phyloP scores from a whole-genome alignment of 2,888 invertebrate species.

The Esperia sulphurella region DNA sequence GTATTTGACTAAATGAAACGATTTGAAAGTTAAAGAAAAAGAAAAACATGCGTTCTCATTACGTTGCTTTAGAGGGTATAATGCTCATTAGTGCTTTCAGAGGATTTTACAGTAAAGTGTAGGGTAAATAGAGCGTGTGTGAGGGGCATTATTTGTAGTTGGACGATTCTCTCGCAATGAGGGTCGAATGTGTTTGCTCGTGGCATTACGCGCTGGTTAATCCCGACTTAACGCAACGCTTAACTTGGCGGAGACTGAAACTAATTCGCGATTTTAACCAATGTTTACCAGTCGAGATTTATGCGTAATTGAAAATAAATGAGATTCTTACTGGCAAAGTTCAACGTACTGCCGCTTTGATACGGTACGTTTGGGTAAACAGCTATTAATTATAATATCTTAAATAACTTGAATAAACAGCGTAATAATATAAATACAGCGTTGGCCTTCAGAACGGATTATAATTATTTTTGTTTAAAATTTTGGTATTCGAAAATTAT shows the following conservation, averaged over 20 bases:
- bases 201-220: conserved; percentile 49
- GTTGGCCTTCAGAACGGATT: background rate
- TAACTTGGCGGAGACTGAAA: conserved; percentile 22
- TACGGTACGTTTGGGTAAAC: background rate
- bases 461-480: too few relatives aligned
- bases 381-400: too few relatives aligned
- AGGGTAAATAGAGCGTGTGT: conserved; percentile 46
- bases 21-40: too few relatives aligned
- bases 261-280: conserved; percentile 23
- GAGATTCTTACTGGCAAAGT: conserved; percentile 3
- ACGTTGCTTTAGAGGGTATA: background rate
- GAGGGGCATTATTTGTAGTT: conserved; percentile 46
- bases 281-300: conserved; percentile 23
- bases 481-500: too few relatives aligned
- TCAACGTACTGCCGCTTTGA: background rate
- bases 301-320: conserved; percentile 6
- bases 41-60: background rate
- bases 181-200: conserved; percentile 47
- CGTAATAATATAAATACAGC: background rate
- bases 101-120: conserved; percentile 9
- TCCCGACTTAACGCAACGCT: conserved; percentile 27
- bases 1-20: too few relatives aligned
- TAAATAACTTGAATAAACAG: too few relatives aligned
- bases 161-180: conserved; percentile 21
- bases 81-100: conserved; percentile 13